These are phyloP conservation scores for Pegoplata infirma DNA, from an alignment of 2,888 invertebrate genomes.

Conservation along the genomic window DNA sequence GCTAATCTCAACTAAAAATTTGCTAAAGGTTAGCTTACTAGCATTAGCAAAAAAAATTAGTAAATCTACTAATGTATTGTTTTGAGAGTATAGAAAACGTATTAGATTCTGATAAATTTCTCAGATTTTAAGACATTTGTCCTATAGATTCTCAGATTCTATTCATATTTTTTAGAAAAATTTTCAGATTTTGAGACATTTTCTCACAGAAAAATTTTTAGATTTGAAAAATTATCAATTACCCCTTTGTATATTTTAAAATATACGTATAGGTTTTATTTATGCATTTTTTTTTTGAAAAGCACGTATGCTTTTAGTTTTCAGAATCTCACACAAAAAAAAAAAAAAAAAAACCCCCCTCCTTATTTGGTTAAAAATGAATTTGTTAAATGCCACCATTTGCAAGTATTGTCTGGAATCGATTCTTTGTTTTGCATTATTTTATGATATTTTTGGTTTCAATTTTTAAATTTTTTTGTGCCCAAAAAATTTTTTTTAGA, in stretches of 20 bases:
- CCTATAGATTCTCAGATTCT: no score
- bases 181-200: no score
- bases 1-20: no score
- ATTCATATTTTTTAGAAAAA: no score
- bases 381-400: slow-evolving; percentile 65
- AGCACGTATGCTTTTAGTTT: slow-evolving; percentile 7
- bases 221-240: no score
- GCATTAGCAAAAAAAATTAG: no score
- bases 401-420: slow-evolving; percentile 62
- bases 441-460: slow-evolving; percentile 47
- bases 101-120: no score
- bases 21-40: no score
- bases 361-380: slow-evolving; percentile 63
- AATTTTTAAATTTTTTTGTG: slow-evolving; percentile 31
- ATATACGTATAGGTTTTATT: slow-evolving; percentile 1
- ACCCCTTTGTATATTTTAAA: neutral
- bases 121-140: no score
- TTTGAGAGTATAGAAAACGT: no score
- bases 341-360: slow-evolving; percentile 49
- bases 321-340: slow-evolving; percentile 46
- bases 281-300: neutral
- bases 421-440: slow-evolving; percentile 56
- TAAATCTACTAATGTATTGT: no score
- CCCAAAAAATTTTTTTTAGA: slow-evolving; percentile 31
- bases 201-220: no score